Evolutionary conservation across 2,888 invertebrate species (phyloP).

Genomic region (Anagyrus pseudococci): DNA sequence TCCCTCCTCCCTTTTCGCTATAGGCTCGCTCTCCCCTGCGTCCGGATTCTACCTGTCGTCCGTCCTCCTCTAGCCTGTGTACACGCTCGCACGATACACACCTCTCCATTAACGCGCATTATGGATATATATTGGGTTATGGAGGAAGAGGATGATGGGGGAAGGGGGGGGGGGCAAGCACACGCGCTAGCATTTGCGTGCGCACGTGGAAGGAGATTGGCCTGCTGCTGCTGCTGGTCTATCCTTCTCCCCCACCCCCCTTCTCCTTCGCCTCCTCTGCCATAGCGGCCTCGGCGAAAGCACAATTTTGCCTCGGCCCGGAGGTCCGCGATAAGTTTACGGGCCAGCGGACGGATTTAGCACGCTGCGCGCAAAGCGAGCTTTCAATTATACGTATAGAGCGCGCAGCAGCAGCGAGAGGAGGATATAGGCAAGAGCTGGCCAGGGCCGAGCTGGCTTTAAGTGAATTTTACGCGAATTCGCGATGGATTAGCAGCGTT

Average conservation of each 20-base stretch:
- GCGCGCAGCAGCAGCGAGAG: not conserved
- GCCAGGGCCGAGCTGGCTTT: not conserved
- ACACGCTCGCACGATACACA: too few relatives aligned
- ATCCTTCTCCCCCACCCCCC: not conserved
- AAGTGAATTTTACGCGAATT: slow-evolving; percentile 24
- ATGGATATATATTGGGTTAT: too few relatives aligned
- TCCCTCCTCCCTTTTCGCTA: not conserved
- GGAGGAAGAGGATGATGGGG: too few relatives aligned
- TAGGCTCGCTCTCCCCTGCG: too few relatives aligned
- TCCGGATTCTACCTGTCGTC: not conserved
- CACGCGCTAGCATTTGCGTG: not conserved
- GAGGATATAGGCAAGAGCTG: too few relatives aligned
- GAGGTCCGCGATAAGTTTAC: slow-evolving; percentile 13
- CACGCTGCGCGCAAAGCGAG: not conserved
- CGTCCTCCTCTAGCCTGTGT: too few relatives aligned
- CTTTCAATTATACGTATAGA: slow-evolving; percentile 18
- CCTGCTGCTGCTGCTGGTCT: not conserved
- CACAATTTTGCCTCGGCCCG: slow-evolving; percentile 1
- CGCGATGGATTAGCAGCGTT: not conserved
- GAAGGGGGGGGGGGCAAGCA: too few relatives aligned
- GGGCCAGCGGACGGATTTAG: slow-evolving; percentile 14
- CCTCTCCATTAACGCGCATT: too few relatives aligned
- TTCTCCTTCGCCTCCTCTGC: not conserved
- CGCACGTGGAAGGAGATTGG: not conserved
- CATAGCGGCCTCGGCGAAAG: not conserved